Percentiles rank a stretch among this genome's conserved stretches.
These are phyloP conservation scores for Helleia helle DNA, from an alignment of 2,888 invertebrate genomes.

Conservation along the genomic window DNA sequence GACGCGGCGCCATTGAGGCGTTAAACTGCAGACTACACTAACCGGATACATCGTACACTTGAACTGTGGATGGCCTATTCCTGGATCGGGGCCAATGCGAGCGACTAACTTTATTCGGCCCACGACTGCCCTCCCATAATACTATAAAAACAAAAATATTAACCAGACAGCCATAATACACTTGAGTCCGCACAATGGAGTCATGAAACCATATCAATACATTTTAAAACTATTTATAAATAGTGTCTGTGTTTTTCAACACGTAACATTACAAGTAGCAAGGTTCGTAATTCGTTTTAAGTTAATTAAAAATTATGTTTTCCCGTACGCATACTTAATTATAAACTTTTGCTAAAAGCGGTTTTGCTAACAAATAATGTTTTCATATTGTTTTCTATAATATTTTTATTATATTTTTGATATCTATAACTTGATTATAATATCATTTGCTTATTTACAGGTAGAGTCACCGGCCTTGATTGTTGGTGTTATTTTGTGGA, in stretches of 20 bases:
- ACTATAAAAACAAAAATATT: background rate
- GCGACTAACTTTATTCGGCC: constrained; percentile 22
- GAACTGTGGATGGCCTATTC: constrained; percentile 53
- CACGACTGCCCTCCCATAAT: background rate
- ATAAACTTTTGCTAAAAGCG: background rate
- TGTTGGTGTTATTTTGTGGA: no score
- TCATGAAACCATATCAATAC: constrained; percentile 11
- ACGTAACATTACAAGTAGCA: background rate
- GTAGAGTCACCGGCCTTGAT: no score
- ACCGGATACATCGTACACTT: constrained; percentile 55
- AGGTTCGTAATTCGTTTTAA: constrained; percentile 4
- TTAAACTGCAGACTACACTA: constrained; percentile 26
- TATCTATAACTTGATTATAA: no score
- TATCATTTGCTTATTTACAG: no score
- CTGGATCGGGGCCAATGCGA: constrained; percentile 53
- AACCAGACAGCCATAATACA: background rate
- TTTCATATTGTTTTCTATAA: background rate
- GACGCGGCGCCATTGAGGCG: constrained; percentile 29
- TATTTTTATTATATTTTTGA: no score
- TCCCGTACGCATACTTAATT: constrained; percentile 6
- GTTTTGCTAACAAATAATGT: background rate
- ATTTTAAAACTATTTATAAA: constrained; percentile 6
- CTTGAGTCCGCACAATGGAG: constrained; percentile 8
- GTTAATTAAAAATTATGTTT: constrained; percentile 7
- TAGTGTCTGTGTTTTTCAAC: background rate